Percentiles rank a stretch among this genome's conserved stretches.
These are phyloP conservation scores for Darevskia nairensis DNA, from an alignment of 2,797 vertebrate genomes.

Conservation along the genomic window DNA sequence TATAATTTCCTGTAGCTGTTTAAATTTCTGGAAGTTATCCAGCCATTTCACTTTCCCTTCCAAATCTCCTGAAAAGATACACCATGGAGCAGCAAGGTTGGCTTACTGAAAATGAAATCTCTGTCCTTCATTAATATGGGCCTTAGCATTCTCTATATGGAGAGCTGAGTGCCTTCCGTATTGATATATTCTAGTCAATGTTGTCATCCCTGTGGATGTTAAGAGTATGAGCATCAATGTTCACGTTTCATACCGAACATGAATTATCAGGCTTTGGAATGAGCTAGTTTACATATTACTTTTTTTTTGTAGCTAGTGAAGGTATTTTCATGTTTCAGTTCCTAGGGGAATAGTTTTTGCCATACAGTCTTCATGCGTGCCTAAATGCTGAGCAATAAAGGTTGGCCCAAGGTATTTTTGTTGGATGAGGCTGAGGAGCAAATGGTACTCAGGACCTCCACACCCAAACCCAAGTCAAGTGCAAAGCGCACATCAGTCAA, in stretches of 20 bases:
- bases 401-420: neutral
- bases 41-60: slow-evolving; percentile 96
- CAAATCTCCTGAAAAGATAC: slow-evolving; percentile 84
- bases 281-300: neutral
- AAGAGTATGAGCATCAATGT: neutral
- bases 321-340: neutral
- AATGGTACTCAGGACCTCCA: no score
- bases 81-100: slow-evolving; percentile 30
- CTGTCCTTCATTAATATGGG: neutral
- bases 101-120: neutral
- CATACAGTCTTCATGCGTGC: neutral
- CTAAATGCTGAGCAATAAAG: neutral
- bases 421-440: no score
- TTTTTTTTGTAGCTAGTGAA: neutral
- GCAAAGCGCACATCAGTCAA: no score
- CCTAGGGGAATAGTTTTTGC: neutral
- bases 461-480: no score
- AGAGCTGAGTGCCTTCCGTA: neutral
- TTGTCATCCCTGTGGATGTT: neutral
- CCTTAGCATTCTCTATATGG: neutral
- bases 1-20: slow-evolving; percentile 88
- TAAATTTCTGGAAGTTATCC: slow-evolving; percentile 92
- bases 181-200: slow-evolving; percentile 19
- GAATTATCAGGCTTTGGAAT: neutral
- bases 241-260: neutral